Evolutionary conservation across 2,797 vertebrate genomes (phyloP).

Genomic region (Morus bassanus): DNA sequence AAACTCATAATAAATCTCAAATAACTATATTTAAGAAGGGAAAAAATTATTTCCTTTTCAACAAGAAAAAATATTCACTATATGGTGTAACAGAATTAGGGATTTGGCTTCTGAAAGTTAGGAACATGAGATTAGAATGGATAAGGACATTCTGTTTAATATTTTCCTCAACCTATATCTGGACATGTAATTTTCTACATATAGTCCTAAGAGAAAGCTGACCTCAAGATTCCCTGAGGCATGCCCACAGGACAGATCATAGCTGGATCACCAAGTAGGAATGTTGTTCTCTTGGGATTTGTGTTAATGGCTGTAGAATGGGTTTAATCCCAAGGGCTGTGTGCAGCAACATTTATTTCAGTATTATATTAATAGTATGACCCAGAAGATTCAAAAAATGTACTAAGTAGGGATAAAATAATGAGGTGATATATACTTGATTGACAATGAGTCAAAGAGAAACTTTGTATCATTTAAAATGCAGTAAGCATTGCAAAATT

Average conservation of each 20-base stretch:
- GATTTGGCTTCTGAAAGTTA: neutral
- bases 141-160: neutral
- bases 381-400: neutral
- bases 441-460: neutral
- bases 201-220: neutral
- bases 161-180: neutral
- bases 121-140: neutral
- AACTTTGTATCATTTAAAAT: neutral
- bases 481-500: neutral
- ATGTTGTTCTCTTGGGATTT: neutral
- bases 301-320: neutral
- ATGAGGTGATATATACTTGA: neutral
- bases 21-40: neutral
- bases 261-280: neutral
- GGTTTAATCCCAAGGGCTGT: neutral
- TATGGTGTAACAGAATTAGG: neutral
- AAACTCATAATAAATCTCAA: neutral
- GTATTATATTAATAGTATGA: neutral
- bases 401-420: neutral
- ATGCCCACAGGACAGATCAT: neutral
- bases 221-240: constrained; percentile 35
- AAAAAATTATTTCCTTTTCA: neutral
- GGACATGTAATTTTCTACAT: neutral
- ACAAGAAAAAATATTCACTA: neutral
- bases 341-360: neutral